Evolutionary conservation across 2,113 vertebrate genomes (phyloP).

Genomic region (Zosterops borbonicus): DNA sequence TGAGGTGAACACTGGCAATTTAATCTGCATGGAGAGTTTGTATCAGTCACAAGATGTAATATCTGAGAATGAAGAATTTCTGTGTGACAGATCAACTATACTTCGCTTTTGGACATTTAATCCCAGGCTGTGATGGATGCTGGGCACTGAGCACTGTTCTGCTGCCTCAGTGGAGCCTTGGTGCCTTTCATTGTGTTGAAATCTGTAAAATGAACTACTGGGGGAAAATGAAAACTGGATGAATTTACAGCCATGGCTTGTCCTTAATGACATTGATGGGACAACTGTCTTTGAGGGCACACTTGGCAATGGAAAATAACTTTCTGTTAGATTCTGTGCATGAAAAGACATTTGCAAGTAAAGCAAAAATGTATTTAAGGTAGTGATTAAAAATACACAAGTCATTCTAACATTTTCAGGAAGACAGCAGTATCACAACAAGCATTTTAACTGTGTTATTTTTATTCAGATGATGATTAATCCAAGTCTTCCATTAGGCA

Average conservation of each 20-base stretch:
- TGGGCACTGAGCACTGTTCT: neutral
- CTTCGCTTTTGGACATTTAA: neutral
- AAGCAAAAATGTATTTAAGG: neutral
- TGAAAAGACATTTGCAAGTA: neutral
- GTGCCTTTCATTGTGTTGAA: neutral
- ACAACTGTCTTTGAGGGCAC: neutral
- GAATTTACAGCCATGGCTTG: neutral
- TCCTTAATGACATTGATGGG: neutral
- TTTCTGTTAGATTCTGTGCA: neutral
- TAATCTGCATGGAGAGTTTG: neutral
- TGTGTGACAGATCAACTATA: neutral
- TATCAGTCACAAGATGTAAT: neutral
- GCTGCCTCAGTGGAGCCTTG: neutral
- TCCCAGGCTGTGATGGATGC: neutral
- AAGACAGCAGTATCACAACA: neutral
- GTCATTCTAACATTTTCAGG: neutral
- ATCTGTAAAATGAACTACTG: neutral
- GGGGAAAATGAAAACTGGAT: neutral
- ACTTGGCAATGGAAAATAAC: neutral
- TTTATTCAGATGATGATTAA: conserved; percentile 11
- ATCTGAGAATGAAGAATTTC: neutral
- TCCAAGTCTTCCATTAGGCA: neutral
- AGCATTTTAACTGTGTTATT: neutral
- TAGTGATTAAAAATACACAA: neutral
- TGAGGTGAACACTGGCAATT: neutral